Evolutionary conservation across 2,888 invertebrate genomes (phyloP), one percentile per base, ranked within the genome.

Genomic region (Lasioglossum malachurum): DNA sequence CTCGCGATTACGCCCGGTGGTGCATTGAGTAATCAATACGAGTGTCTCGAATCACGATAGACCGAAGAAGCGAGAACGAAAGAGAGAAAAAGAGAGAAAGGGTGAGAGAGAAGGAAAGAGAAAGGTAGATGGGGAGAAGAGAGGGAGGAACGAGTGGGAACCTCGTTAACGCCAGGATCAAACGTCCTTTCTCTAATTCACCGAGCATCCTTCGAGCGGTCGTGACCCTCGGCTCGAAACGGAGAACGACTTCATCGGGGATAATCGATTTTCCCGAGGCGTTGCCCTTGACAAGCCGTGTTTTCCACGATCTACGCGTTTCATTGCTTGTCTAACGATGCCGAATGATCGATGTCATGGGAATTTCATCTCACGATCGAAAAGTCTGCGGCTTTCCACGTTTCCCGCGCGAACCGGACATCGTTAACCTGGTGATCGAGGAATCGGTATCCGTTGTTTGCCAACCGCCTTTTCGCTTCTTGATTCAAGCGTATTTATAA

Each of bases 11-110:
- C 75, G 74, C 60, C 67, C 53, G 86, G 31, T 35, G 71, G 69
- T 67, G 77, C 77, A 83, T 88, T 85, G 82, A 87, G 82, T 81
- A 86, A 87, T 89, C 89, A 77, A 89, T 89, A 84, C 80, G 83
- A 77, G 80, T 74, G 69, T 71, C 57, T 81, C 83, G 82, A 80
- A 78, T 87, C 78, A 60, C 71, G 75, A 75, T 27, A 44, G 69
- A 81, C 31, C 64, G 80, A 72, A 72, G 16, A 72, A 64, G 46
- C 64, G 78, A 38, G 78, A 35, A 38, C 38, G 41, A 23, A 16
- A 2, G 69, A 8, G 16, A 7, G 71, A n/a, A 14, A n/a, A 44
- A 35, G 49, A 53, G 38, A n/a, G 4, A 74, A 4, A 46, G 31
- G 23, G 35, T 38, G n/a, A 12, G n/a, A 23, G n/a, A 38, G 38